Evolutionary conservation across 2,113 vertebrate genomes (phyloP).

Genomic region (Cyanocitta stelleri): DNA sequence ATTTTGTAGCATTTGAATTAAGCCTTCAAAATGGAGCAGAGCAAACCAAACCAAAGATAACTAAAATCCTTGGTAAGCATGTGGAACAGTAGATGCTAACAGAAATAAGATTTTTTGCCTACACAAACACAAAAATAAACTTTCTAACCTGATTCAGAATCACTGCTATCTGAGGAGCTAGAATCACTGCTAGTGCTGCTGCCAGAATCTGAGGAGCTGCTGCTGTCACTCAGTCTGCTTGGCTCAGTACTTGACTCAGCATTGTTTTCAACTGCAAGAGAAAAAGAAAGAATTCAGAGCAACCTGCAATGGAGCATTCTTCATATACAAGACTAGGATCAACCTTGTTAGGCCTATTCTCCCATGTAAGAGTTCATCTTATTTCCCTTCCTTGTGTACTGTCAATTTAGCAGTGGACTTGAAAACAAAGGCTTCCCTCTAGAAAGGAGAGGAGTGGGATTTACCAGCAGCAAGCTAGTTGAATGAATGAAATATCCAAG

Average conservation of each 20-base stretch:
- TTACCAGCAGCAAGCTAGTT: not conserved
- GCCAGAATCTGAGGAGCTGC: slow-evolving; percentile 44
- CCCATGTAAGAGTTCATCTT: not conserved
- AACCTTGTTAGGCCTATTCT: not conserved
- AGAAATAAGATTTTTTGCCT: not conserved
- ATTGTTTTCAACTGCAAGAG: slow-evolving; percentile 55
- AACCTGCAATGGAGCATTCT: not conserved
- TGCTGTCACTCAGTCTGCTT: slow-evolving; percentile 74
- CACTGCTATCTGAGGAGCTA: slow-evolving; percentile 78
- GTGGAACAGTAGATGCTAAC: not conserved
- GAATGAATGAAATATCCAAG: not conserved
- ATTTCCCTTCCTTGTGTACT: not conserved
- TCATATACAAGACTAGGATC: not conserved
- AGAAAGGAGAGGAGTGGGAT: not conserved
- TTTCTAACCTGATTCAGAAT: slow-evolving; percentile 85
- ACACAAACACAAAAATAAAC: not conserved
- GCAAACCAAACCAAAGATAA: not conserved
- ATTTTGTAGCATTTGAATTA: not conserved
- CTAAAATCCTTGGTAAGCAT: not conserved
- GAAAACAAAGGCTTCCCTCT: not conserved
- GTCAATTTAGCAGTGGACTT: not conserved
- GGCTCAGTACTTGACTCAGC: not conserved
- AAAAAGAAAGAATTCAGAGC: not conserved
- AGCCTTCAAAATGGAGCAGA: not conserved
- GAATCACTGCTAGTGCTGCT: slow-evolving; percentile 68